A percentile compares a stretch with the other conserved stretches of the same genome.
Conservation (phyloP, 2,888 invertebrate genomes). For the Didymodactylos carnosus region DNA sequence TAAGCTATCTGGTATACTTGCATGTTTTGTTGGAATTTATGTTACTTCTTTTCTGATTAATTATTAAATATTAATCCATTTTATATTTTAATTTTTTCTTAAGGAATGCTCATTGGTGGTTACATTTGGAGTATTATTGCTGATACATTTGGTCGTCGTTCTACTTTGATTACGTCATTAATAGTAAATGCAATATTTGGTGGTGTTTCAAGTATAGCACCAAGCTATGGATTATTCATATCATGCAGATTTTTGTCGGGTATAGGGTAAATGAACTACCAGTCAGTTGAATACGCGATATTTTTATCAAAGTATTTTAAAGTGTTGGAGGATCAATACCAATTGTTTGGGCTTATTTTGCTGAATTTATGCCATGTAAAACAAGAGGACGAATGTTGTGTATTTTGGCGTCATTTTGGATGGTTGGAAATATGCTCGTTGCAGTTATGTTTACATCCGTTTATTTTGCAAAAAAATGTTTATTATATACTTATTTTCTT, state of each 20-base stretch:
- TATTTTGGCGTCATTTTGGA: constrained; percentile 85
- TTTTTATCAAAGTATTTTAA: not conserved
- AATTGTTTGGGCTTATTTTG: constrained; percentile 82
- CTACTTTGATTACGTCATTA: constrained; percentile 41
- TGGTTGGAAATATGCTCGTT: constrained; percentile 70
- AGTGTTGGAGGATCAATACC: constrained; percentile 62
- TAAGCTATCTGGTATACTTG: too few species aligned
- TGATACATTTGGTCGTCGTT: constrained; percentile 64
- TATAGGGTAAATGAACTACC: constrained; percentile 39
- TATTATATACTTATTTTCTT: constrained; percentile 16
- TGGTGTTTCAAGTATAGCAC: constrained; percentile 69
- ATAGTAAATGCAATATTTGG: constrained; percentile 72
- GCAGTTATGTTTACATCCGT: constrained; percentile 42
- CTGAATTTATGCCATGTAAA: constrained; percentile 74
- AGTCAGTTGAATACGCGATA: not conserved
- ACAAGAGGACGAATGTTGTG: constrained; percentile 75
- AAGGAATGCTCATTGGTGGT: constrained; percentile 78
- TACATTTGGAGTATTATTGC: constrained; percentile 78
- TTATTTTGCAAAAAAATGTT: constrained; percentile 18
- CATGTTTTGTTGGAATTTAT: too few species aligned
- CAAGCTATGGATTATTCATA: constrained; percentile 68
- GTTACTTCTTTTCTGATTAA: too few species aligned
- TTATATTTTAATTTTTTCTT: constrained; percentile 1
- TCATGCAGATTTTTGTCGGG: constrained; percentile 72
- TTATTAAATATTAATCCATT: not conserved